phyloP scores from a whole-genome alignment of 2,113 vertebrate species.

The Leucosticte australis region DNA sequence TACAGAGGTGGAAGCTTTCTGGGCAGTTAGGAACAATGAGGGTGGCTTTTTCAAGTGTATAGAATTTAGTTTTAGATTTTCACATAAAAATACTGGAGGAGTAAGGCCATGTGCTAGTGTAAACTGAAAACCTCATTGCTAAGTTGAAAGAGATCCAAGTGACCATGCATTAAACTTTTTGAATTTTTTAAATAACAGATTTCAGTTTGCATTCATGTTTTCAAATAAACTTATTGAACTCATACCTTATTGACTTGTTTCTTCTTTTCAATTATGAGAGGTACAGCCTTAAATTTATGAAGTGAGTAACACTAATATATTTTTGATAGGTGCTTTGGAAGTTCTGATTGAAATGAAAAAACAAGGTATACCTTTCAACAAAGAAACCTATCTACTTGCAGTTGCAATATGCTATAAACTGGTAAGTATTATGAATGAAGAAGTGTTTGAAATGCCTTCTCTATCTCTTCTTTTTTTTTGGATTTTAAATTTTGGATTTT shows the following conservation, averaged over 20 bases:
- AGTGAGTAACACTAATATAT: background rate
- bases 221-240: background rate
- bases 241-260: background rate
- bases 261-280: background rate
- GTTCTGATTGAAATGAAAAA: slow-evolving; percentile 86
- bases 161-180: background rate
- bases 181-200: background rate
- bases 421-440: slow-evolving; percentile 65
- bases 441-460: background rate
- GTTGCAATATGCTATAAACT: slow-evolving; percentile 89
- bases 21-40: background rate
- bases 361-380: slow-evolving; percentile 80
- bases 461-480: background rate
- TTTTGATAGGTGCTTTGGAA: slow-evolving; percentile 81
- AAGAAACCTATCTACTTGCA: slow-evolving; percentile 83
- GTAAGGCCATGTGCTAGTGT: background rate
- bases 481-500: background rate
- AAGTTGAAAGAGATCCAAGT: background rate
- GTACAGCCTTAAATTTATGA: background rate
- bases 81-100: background rate
- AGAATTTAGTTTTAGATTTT: background rate
- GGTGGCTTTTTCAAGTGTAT: background rate
- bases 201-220: background rate
- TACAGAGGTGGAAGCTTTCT: background rate
- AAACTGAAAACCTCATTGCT: background rate